Percentiles rank a stretch among this genome's conserved stretches.
These are phyloP conservation scores for Saguinus midas DNA, from an alignment of 2,113 vertebrate species.

Conservation along the genomic window DNA sequence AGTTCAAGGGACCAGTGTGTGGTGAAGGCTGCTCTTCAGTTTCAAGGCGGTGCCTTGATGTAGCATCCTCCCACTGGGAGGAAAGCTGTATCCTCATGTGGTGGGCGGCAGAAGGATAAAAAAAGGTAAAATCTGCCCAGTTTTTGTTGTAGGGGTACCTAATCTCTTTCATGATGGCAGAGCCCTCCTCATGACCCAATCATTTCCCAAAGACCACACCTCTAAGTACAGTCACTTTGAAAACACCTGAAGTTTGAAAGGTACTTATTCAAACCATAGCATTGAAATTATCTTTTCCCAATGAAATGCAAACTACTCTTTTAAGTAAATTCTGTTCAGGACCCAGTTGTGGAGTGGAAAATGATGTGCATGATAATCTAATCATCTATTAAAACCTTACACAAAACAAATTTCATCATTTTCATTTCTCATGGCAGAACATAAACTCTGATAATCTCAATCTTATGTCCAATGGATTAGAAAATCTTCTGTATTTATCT, in stretches of 20 bases:
- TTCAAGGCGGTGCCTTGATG: neutral
- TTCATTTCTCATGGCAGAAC: neutral
- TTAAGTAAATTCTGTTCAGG: neutral
- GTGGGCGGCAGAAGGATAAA: neutral
- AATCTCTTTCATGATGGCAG: neutral
- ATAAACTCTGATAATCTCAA: neutral
- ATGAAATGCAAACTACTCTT: neutral
- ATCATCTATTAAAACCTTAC: neutral
- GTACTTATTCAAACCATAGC: neutral
- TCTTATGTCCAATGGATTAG: neutral
- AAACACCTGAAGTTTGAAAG: neutral
- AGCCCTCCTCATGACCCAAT: neutral
- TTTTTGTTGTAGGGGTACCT: neutral
- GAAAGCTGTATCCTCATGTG: too few species aligned
- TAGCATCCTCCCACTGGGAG: fast-evolving
- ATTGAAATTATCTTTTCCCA: neutral
- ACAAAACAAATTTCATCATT: neutral
- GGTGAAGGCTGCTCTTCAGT: neutral
- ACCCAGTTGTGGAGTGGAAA: neutral
- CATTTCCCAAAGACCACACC: neutral
- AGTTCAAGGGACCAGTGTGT: neutral
- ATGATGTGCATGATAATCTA: neutral
- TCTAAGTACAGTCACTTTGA: neutral
- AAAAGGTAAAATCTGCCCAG: neutral
- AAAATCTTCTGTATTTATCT: neutral